Base-by-base conservation (phyloP, 1,140 invertebrate species). In the Limonius californicus region DNA sequence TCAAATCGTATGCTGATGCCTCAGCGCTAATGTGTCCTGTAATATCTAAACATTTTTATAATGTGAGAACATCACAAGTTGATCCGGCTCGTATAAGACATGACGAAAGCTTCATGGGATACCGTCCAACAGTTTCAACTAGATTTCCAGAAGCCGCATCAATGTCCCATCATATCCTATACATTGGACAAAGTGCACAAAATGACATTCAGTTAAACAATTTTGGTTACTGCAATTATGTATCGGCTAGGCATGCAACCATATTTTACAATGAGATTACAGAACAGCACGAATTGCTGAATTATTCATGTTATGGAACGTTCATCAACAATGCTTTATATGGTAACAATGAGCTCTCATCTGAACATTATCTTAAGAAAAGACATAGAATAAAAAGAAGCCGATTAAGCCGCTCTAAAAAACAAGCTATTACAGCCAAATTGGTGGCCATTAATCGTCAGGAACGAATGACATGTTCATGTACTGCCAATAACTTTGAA, bases 261-360 rank as follows among this genome's bases (percentile, higher is more conserved):
- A 90, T 97, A 62, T 95, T 94, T 77, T 92, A 87, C 73, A 93
- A 96, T 76, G 90, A 95, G 83, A 90, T 91, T 76, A 89, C 87
- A 4, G 85, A 88, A 59, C 86, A 88, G 65, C 96, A 89, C 75
- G 94, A 97, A 77, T 78, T 97, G 62, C 84, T 97, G 27, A 97
- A 97, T 80, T 97, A 97, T 76, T 94, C 91, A 39, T 89, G 92
- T 72, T 85, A 88, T 77, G 94, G 94, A 21, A 93, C 89, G 0
- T 82, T 84, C 11, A 92, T 97, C 1, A 94, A 97, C 77, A 91
- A 92, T 64, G 88, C 94, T 47, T 74, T 94, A 23, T 95, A 92
- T 76, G 87, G 89, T 0, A 92, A 90, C 77, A 90, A 95, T 78
- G 53, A 27, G 4, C 6, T 4, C 2, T 27, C 53, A 11, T 39